Evolutionary conservation across 2,888 invertebrate species (phyloP), one percentile per base, ranked within the genome.

Genomic region (Anodontia alba): DNA sequence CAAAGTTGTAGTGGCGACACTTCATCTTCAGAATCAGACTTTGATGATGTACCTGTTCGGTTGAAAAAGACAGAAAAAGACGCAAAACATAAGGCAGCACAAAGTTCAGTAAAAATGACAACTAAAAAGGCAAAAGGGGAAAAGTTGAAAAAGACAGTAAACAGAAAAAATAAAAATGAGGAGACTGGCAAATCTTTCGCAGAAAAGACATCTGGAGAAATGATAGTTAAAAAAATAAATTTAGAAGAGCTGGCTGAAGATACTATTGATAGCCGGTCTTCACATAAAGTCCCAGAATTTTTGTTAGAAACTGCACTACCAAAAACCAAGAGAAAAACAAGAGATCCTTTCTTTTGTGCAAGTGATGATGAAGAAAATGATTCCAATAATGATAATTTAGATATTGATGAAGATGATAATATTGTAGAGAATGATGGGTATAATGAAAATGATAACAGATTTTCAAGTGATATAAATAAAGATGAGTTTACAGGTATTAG

Each of bases 151-250:
- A 26, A 42, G 38, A 46, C 36, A 33, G 38, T 54, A 62, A 67
- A 0, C 23, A 31, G 43, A 42, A 49, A 62, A 15, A 68, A 67
- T 26, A 38, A 42, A 62, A 66, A 73, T 46, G 69, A 68, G 23
- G 67, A 70, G 36, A n/a, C n/a, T 0, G 26, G 26, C 33, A 70
- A 69, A 76, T 66, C 3, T 20, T 10, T 69, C 7, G 43, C 42
- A 15, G 74, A 76, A 42, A 87, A 85, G 75, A 69, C 75, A 43
- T 75, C 75, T 66, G 82, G 79, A 54, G 84, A 88, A 74, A 89
- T 90, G 84, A 89, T 90, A 12, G 85, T 90, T 8, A 87, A 89
- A 76, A 87, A 87, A 76, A 49, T 90, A 36, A 76, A 86, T 42
- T 78, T 89, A 49, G 80, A 78, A n/a, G 81, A 80, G 57, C 31